A percentile compares a stretch with the other conserved stretches of the same genome.
phyloP scores from a whole-genome alignment of 1,140 invertebrate species.

The Atta cephalotes region DNA sequence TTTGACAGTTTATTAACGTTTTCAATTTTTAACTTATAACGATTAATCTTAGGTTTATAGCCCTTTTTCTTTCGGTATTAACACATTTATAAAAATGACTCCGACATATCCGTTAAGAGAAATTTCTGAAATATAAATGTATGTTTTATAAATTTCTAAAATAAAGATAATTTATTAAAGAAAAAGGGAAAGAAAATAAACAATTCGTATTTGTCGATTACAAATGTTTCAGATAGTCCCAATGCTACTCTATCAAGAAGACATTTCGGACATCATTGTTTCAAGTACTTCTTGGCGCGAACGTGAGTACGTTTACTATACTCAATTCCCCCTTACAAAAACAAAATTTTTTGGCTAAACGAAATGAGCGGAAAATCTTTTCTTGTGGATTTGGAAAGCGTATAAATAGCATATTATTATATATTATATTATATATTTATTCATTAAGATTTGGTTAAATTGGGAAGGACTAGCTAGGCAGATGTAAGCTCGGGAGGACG shows the following conservation, averaged over 20 bases:
- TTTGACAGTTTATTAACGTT: no score
- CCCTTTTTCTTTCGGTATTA: no score
- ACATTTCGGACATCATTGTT: conserved; percentile 26
- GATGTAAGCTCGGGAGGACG: conserved; percentile 32
- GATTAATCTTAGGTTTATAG: no score
- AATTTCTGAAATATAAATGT: not conserved
- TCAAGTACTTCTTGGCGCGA: conserved; percentile 49
- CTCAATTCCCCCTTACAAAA: no score
- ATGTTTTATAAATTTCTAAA: conserved; percentile 1
- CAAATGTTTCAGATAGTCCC: conserved; percentile 66
- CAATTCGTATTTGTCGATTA: not conserved
- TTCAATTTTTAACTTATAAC: no score
- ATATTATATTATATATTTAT: no score
- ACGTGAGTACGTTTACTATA: conserved; percentile 61
- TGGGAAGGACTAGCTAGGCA: not conserved
- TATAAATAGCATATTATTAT: no score
- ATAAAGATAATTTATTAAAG: not conserved
- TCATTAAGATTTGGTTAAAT: no score
- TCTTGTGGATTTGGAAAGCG: no score
- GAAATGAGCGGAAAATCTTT: no score
- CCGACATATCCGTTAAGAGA: not conserved
- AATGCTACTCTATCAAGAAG: conserved; percentile 62
- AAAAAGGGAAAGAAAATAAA: not conserved
- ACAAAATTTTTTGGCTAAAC: no score
- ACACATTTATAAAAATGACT: no score